A percentile compares a stretch with the other conserved stretches of the same genome.
phyloP scores from a whole-genome alignment of 2,888 invertebrate species.

The Argyresthia goedartella region DNA sequence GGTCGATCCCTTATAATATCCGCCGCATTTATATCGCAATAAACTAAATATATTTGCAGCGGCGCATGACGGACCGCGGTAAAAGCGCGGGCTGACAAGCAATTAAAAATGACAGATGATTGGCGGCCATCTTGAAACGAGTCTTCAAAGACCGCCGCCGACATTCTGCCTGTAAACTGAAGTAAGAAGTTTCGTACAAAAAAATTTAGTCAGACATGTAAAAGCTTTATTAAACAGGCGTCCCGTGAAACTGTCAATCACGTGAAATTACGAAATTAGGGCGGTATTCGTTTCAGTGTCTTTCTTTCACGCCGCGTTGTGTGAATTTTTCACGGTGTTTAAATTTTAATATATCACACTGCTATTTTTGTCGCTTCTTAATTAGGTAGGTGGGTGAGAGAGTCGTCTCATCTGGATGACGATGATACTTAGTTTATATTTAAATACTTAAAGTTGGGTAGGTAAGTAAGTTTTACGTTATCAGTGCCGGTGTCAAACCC shows the following conservation, averaged over 20 bases:
- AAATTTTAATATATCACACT: background rate
- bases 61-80: conserved; percentile 31
- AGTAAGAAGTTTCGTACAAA: background rate
- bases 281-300: background rate
- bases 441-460: too few relatives aligned
- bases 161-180: conserved; percentile 6
- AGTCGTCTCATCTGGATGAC: too few relatives aligned
- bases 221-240: conserved; percentile 29
- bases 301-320: background rate
- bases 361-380: background rate
- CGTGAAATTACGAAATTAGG: conserved; percentile 11
- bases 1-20: conserved; percentile 36
- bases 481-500: too few relatives aligned
- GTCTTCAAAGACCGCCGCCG: conserved; percentile 39
- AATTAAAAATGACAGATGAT: conserved; percentile 71
- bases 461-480: too few relatives aligned
- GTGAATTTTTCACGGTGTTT: background rate
- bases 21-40: conserved; percentile 54
- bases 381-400: background rate
- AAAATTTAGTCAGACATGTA: conserved; percentile 20
- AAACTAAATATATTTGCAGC: conserved; percentile 62
- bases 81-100: conserved; percentile 40
- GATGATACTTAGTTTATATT: too few relatives aligned
- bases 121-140: conserved; percentile 48
- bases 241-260: conserved; percentile 34